Base-by-base conservation (phyloP, 2,797 vertebrate species). In the Argentina silus region DNA sequence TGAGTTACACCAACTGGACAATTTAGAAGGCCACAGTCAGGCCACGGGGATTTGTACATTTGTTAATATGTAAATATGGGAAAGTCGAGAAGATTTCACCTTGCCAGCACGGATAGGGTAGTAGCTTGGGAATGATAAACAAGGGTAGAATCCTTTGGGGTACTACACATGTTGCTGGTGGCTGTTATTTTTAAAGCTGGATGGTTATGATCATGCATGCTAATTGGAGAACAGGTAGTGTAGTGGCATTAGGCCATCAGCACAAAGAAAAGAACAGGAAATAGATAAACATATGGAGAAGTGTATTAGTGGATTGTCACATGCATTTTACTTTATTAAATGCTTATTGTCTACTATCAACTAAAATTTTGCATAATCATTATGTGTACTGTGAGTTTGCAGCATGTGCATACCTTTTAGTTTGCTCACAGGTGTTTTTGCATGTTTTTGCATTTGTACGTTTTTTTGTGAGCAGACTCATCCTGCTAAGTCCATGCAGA, bases 1-100 rank as follows among this genome's bases (percentile, higher is more conserved):
- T 70, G 43, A n/a, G 69, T 80, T 76, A 76, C 70, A 76, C 83
- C 83, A 73, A 4, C 23, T 75, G 9, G 78, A 75, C 76, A 70
- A 71, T 84, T 86, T 81, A 83, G 79, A 87, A 87, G 87, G 88
- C 88, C 83, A 78, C 67, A 74, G 63, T 62, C 53, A 56, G 83
- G 86, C 88, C 82, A 77, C 71, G 74, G 89, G 88, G 87, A 80
- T 85, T 17, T 56, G 15, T 69, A 27, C 81, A 85, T 86, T 86
- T 84, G 87, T 85, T 90, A 78, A 79, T 82, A 89, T 91, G 87
- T 86, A 92, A 92, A 92, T 91, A 85, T 78, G 87, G 88, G 77
- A 56, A 86, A 85, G 80, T 70, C 79, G 81, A 83, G 86, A 79
- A 74, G 82, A 79, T 82, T 86, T 91, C 88, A 90, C 90, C 89